Conservation (phyloP, 2,113 vertebrate species). For the Aspiorhynchus laticeps region DNA sequence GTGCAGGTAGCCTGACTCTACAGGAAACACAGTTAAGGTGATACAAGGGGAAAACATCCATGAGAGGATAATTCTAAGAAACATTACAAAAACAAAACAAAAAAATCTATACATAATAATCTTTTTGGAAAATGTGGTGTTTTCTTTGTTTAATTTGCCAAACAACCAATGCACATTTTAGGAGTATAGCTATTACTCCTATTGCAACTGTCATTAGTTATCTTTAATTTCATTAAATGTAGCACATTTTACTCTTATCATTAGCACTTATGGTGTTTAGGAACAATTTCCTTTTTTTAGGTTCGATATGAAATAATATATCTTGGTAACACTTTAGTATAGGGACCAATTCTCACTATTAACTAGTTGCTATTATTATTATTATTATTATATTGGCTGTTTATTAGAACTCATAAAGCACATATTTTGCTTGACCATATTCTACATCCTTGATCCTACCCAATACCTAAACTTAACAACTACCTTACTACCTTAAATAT, state of each 20-base stretch:
- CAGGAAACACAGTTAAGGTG: background rate
- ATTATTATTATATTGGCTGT: too few relatives aligned
- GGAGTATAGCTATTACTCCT: background rate
- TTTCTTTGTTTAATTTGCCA: background rate
- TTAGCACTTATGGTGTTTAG: background rate
- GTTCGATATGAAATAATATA: background rate
- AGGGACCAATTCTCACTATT: too few relatives aligned
- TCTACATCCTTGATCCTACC: too few relatives aligned
- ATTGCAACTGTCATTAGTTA: background rate
- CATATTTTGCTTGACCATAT: too few relatives aligned
- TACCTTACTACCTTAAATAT: too few relatives aligned
- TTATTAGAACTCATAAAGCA: too few relatives aligned
- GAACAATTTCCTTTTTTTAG: background rate
- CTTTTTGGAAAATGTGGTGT: background rate
- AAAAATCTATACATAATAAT: background rate
- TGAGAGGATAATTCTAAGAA: background rate
- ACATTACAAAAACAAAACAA: background rate
- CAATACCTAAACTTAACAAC: too few relatives aligned
- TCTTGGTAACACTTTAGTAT: too few relatives aligned
- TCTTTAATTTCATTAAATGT: background rate
- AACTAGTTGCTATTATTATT: too few relatives aligned
- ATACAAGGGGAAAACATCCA: background rate
- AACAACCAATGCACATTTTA: background rate
- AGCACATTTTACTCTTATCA: background rate
- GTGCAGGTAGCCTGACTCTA: slow-evolving; percentile 86